Conservation (phyloP, 2,797 vertebrate species). For the Moxostoma hubbsi region DNA sequence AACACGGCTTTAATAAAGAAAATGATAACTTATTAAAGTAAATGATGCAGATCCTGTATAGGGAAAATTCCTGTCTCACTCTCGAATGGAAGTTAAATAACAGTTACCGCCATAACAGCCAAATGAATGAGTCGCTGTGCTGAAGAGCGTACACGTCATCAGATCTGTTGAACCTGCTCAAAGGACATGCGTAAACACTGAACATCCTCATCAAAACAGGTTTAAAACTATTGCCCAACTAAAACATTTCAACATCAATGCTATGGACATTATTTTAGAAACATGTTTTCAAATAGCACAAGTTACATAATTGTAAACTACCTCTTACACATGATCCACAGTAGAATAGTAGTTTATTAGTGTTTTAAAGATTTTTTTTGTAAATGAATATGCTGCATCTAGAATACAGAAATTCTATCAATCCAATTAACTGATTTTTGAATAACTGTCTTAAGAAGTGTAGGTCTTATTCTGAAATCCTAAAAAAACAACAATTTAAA, state of each 20-base stretch:
- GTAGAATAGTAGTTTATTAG: too few relatives aligned
- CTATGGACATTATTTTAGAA: neutral
- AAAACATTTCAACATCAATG: slow-evolving; percentile 13
- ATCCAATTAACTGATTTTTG: too few relatives aligned
- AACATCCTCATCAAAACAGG: neutral
- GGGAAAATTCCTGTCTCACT: slow-evolving; percentile 65
- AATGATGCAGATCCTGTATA: neutral
- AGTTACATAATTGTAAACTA: neutral
- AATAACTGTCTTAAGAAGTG: too few relatives aligned
- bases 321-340: too few relatives aligned
- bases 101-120: neutral
- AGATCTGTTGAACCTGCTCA: neutral
- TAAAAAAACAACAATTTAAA: too few relatives aligned
- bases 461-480: too few relatives aligned
- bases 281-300: neutral
- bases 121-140: neutral
- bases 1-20: too few relatives aligned
- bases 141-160: slow-evolving; percentile 18
- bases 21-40: neutral
- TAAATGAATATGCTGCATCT: too few relatives aligned
- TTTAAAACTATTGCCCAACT: neutral
- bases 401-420: too few relatives aligned
- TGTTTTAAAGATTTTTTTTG: too few relatives aligned
- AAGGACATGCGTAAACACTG: too few relatives aligned
- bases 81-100: neutral